phyloP scores from a whole-genome alignment of 2,113 vertebrate genomes.

The Nematolebias whitei region DNA sequence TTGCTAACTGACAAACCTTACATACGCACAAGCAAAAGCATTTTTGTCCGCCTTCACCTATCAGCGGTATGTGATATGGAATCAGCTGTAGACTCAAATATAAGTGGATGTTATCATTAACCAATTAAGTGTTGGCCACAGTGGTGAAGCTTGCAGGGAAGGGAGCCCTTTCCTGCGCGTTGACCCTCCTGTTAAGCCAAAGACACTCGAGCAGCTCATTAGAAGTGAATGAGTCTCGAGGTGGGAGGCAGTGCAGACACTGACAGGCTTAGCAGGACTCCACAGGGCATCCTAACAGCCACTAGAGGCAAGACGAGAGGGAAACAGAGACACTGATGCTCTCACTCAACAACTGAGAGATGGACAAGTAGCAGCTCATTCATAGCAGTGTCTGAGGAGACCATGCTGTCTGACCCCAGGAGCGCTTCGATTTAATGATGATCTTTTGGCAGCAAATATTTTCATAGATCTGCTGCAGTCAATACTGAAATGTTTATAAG shows the following conservation, averaged over 20 bases:
- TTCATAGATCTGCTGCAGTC: constrained; percentile 10
- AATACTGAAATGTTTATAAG: constrained; percentile 12
- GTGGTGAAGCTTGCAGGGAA: constrained; percentile 21
- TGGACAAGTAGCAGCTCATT: constrained; percentile 41
- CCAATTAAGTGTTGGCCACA: constrained; percentile 26
- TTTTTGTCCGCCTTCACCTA: too few relatives aligned
- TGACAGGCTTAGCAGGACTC: constrained; percentile 71
- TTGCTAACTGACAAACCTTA: too few relatives aligned
- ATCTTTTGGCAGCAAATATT: constrained; percentile 14
- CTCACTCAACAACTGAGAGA: constrained; percentile 29
- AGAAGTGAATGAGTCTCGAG: constrained; percentile 73
- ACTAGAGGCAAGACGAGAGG: constrained; percentile 56
- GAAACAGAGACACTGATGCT: constrained; percentile 32
- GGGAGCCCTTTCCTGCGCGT: constrained; percentile 51
- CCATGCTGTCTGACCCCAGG: constrained; percentile 5
- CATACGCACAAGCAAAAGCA: too few relatives aligned
- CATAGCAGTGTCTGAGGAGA: background rate
- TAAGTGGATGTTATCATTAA: constrained; percentile 37
- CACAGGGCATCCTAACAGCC: constrained; percentile 71
- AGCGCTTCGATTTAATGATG: constrained; percentile 9
- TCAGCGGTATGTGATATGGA: background rate
- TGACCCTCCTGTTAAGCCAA: constrained; percentile 70
- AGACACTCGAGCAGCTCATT: constrained; percentile 76
- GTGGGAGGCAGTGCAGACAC: constrained; percentile 67
- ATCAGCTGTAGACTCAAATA: constrained; percentile 32